Conservation (phyloP, 1,140 invertebrate species). For the Heterodera schachtii region DNA sequence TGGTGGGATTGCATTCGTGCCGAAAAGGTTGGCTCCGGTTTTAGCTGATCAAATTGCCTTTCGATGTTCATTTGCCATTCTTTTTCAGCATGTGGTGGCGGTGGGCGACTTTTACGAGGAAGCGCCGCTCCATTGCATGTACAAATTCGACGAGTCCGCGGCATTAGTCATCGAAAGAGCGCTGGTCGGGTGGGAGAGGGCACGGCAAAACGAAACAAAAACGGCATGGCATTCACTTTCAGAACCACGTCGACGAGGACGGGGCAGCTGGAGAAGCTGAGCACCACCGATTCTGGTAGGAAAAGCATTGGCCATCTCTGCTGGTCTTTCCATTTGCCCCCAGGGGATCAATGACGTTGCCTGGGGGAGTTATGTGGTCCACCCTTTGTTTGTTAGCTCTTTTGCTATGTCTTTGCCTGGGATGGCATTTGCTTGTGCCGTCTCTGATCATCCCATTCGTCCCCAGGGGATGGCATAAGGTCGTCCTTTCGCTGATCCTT, state of each 20-base stretch:
- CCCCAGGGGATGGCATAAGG: conserved; percentile 60
- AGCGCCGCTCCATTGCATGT: conserved; percentile 63
- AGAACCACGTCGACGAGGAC: conserved; percentile 61
- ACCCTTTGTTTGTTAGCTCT: conserved; percentile 13
- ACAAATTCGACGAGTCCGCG: conserved; percentile 65
- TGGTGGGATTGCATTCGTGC: conserved; percentile 65
- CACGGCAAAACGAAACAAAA: neutral
- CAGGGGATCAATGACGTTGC: too few relatives aligned
- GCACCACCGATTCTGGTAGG: conserved; percentile 62
- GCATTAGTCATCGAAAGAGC: conserved; percentile 64
- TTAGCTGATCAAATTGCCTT: neutral
- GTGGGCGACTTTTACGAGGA: conserved; percentile 65
- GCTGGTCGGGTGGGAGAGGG: conserved; percentile 24
- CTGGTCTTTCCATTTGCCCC: too few relatives aligned
- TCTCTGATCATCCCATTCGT: neutral
- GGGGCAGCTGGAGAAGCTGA: conserved; percentile 63
- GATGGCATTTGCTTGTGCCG: neutral
- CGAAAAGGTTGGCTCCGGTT: conserved; percentile 43
- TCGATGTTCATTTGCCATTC: neutral
- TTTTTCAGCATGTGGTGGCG: conserved; percentile 57
- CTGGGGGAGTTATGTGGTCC: too few relatives aligned
- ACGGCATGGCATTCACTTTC: neutral
- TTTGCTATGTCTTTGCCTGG: neutral
- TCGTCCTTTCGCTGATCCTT: conserved; percentile 63
- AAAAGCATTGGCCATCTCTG: neutral